Evolutionary conservation across 2,113 vertebrate species (phyloP).

Genomic region (Psittacula cyanocephala): DNA sequence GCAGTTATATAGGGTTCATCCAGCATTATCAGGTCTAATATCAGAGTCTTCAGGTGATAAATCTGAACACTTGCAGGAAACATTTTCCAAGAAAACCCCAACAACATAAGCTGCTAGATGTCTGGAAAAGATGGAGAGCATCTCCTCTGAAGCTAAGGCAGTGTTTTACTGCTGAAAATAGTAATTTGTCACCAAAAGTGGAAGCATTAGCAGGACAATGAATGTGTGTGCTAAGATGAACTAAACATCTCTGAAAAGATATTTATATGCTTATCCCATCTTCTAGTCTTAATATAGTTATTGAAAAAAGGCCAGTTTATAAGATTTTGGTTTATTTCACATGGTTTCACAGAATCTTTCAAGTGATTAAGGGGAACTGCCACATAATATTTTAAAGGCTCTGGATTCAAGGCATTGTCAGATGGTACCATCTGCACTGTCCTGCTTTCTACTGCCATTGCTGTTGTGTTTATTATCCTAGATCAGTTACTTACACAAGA

Average conservation of each 20-base stretch:
- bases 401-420: neutral
- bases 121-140: neutral
- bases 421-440: neutral
- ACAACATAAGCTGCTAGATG: neutral
- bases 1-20: neutral
- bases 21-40: neutral
- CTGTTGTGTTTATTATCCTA: neutral
- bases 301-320: neutral
- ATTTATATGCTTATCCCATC: neutral
- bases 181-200: neutral
- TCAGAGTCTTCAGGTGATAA: neutral
- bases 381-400: neutral
- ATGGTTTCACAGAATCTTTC: neutral
- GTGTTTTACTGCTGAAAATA: neutral
- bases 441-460: neutral
- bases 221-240: neutral
- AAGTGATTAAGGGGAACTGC: neutral
- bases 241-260: neutral
- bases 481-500: neutral
- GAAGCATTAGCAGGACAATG: neutral
- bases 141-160: neutral
- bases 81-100: neutral
- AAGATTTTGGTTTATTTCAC: neutral
- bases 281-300: neutral
- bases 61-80: neutral